phyloP scores from a whole-genome alignment of 2,888 invertebrate genomes.

The Nymphalis urticae region DNA sequence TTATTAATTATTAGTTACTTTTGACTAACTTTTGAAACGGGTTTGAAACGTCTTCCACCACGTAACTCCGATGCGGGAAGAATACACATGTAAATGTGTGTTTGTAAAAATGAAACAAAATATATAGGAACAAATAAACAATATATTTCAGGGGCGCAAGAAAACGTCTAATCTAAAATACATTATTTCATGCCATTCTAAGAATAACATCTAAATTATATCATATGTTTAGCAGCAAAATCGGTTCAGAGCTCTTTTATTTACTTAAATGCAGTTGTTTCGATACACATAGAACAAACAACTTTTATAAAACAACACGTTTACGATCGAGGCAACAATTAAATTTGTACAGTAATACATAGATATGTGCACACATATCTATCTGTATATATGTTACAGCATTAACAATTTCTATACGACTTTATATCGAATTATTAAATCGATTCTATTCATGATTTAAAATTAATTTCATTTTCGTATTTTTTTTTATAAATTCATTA shows the following conservation, averaged over 20 bases:
- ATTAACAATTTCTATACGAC: too few relatives aligned
- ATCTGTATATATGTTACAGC: too few relatives aligned
- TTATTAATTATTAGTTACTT: too few relatives aligned
- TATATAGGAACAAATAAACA: constrained; percentile 19
- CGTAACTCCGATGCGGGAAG: too few relatives aligned
- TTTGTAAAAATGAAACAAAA: background rate
- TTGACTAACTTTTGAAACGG: too few relatives aligned
- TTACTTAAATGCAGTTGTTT: constrained; percentile 4
- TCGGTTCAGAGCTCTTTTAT: background rate
- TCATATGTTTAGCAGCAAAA: background rate
- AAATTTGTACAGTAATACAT: background rate
- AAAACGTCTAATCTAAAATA: constrained; percentile 30
- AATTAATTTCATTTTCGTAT: too few relatives aligned
- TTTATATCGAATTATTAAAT: too few relatives aligned
- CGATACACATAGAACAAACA: background rate
- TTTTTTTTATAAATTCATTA: too few relatives aligned
- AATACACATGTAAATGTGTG: too few relatives aligned
- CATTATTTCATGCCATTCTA: constrained; percentile 20
- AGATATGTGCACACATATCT: background rate
- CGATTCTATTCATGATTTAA: too few relatives aligned
- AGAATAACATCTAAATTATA: constrained; percentile 16
- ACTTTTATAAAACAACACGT: background rate
- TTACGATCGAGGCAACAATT: background rate
- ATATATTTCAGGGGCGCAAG: constrained; percentile 20
- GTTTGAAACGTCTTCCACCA: too few relatives aligned